Percentiles rank a stretch among this genome's conserved stretches.
These are phyloP conservation scores for Rhynchophorus ferrugineus DNA, from an alignment of 1,140 invertebrate species.

Conservation along the genomic window DNA sequence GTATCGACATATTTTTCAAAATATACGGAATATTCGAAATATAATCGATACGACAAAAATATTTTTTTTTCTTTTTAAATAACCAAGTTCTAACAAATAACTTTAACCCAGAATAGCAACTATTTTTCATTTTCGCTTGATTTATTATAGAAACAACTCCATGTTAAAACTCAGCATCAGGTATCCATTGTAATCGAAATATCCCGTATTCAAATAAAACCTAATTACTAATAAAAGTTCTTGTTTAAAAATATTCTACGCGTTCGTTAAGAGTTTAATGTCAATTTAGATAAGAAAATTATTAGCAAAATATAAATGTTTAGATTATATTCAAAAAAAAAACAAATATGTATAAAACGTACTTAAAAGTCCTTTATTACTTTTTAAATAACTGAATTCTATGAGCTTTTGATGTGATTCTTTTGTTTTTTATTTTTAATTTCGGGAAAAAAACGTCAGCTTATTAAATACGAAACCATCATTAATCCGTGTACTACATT, in stretches of 20 bases:
- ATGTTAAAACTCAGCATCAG: too few species aligned
- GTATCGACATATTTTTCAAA: too few species aligned
- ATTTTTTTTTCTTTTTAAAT: too few species aligned
- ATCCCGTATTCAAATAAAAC: too few species aligned
- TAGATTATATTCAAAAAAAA: not conserved
- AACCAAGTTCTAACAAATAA: too few species aligned
- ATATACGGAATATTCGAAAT: not conserved
- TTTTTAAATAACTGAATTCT: slow-evolving; percentile 3
- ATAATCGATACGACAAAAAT: not conserved
- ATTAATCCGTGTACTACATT: too few species aligned
- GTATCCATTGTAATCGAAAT: too few species aligned
- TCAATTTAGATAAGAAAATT: not conserved
- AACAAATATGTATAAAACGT: not conserved
- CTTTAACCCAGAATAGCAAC: too few species aligned
- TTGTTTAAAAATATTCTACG: not conserved
- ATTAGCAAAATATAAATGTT: not conserved
- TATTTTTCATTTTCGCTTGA: too few species aligned
- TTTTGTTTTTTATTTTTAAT: slow-evolving; percentile 5
- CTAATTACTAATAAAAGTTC: too few species aligned
- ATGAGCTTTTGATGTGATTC: slow-evolving; percentile 21
- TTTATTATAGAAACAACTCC: too few species aligned
- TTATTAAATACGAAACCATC: not conserved
- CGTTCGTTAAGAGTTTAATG: not conserved
- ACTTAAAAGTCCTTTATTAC: not conserved
- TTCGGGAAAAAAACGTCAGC: not conserved